Conservation (phyloP, 2,888 invertebrate species). For the Rhodophaea formosa region DNA sequence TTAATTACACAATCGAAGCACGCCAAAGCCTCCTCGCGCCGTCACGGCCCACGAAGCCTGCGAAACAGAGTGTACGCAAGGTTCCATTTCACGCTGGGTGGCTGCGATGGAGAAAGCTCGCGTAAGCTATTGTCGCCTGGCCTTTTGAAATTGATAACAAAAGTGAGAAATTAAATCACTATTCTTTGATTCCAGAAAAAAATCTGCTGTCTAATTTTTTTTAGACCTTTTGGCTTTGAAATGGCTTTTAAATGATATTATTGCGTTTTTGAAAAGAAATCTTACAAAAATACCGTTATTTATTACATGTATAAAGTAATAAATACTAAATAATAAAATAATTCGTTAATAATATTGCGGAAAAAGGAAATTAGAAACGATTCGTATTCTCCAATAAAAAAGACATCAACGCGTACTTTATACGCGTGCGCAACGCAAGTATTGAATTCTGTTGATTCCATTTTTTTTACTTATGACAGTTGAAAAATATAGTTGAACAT, state of each 20-base stretch:
- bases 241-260: too few species aligned
- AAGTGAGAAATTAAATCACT: background rate
- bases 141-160: slow-evolving; percentile 8
- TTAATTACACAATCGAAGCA: slow-evolving; percentile 5
- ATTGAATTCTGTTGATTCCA: too few species aligned
- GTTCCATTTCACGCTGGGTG: slow-evolving; percentile 70
- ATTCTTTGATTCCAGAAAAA: background rate
- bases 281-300: too few species aligned
- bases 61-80: slow-evolving; percentile 43
- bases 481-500: too few species aligned
- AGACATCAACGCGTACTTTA: slow-evolving; percentile 18
- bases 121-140: slow-evolving; percentile 21
- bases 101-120: slow-evolving; percentile 60
- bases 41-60: slow-evolving; percentile 21
- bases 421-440: too few species aligned
- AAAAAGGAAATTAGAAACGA: background rate
- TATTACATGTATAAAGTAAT: too few species aligned
- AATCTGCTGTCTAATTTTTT: too few species aligned
- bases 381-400: slow-evolving; percentile 3
- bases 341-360: background rate
- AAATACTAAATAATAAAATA: too few species aligned
- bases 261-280: too few species aligned
- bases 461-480: too few species aligned
- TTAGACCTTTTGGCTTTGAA: too few species aligned
- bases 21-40: background rate